Base-by-base conservation (phyloP, 2,888 invertebrate genomes). In the Quadriops clusia region DNA sequence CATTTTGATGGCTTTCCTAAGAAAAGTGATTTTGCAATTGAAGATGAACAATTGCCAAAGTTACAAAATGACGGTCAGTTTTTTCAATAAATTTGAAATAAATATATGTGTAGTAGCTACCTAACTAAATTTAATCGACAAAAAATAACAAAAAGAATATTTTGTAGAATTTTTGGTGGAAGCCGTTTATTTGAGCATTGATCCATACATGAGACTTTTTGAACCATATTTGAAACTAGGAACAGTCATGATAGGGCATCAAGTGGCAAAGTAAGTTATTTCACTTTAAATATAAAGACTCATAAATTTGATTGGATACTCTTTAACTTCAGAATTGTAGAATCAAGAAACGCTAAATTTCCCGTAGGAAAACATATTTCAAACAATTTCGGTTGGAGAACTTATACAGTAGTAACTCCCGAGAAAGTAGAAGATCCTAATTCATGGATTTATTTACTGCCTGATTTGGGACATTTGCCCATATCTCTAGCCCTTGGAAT, bases 121-220 rank as follows among this genome's bases (percentile, higher is more conserved):
- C 9, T 10, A 14, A 3, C 6, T 23, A 23, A 6, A 24, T 11
- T 11, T 4, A 2, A 11, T 24, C 7, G 10, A 23, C 8, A 8
- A 7, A 18, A 7, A 7, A 18, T 18, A 18, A 7, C 6, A 18
- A 7, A 18, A 18, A 7, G 21, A 16, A 5, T 20, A 23, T 17
- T 28, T 63, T 64, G 36, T 52, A 77, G 77, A 78, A 60, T 69
- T 75, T 41, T 58, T 81, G 28, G 61, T 70, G 2, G 68, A 79
- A 61, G 79, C 79, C 2, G 65, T 74, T 45, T 79, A 68, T 49
- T 50, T 79, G 1, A 77, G 77, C 41, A 76, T 81, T 14, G 82
- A 82, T 56, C 81, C 82, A 1, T 81, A 78, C 37, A 75, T 77
- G 74, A 61, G 77, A 43, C 64, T 66, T 2, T 72, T 70, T 40